Conservation (phyloP, 2,888 invertebrate species). For the Branchipolynoe longqiensis region DNA sequence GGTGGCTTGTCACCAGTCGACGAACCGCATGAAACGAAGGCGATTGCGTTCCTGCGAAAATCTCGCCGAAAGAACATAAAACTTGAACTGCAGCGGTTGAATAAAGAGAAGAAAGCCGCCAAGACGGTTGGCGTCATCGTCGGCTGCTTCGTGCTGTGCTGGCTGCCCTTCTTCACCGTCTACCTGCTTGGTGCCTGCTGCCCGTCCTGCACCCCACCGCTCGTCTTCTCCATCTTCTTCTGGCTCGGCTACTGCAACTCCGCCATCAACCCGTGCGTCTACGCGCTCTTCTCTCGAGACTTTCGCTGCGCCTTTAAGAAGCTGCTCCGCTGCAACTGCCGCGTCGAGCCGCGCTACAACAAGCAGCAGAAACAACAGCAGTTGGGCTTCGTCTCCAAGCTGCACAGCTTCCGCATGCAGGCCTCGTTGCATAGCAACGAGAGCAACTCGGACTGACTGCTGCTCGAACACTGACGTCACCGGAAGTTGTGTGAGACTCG, state of each 20-base stretch:
- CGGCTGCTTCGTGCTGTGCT: conserved; percentile 97
- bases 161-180: conserved; percentile 98
- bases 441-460: conserved; percentile 53
- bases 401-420: conserved; percentile 64
- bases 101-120: conserved; percentile 97
- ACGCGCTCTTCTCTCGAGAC: conserved; percentile 96
- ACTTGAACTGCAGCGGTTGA: conserved; percentile 90
- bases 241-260: conserved; percentile 99
- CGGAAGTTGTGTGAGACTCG: too few species aligned
- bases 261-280: conserved; percentile 96
- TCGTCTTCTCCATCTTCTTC: conserved; percentile 94
- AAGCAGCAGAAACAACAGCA: conserved; percentile 34
- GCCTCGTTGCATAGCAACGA: conserved; percentile 61
- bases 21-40: background rate
- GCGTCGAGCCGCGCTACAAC: conserved; percentile 31
- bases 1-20: background rate
- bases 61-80: conserved; percentile 88
- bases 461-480: background rate
- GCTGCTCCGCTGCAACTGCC: conserved; percentile 88
- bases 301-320: conserved; percentile 96
- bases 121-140: conserved; percentile 98
- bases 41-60: conserved; percentile 38
- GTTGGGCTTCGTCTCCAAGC: conserved; percentile 56
- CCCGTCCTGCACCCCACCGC: conserved; percentile 89
- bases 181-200: conserved; percentile 93